These are phyloP conservation scores for Melanostigma gelatinosum DNA, from an alignment of 2,113 vertebrate genomes.

Conservation along the genomic window DNA sequence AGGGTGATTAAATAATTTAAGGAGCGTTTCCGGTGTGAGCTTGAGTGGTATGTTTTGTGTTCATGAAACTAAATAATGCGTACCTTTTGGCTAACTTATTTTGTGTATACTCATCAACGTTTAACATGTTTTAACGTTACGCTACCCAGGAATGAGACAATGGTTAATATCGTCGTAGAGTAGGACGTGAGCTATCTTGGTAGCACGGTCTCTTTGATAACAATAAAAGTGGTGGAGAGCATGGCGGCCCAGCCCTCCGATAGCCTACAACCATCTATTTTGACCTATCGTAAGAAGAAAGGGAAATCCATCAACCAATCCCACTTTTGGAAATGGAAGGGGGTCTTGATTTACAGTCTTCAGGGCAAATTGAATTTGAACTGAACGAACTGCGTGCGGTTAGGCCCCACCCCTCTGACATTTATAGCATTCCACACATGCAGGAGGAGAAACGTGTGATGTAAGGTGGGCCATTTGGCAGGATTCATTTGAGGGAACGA, in stretches of 20 bases:
- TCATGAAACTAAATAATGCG: not conserved
- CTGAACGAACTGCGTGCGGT: not conserved
- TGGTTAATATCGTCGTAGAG: not conserved
- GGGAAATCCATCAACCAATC: slow-evolving; percentile 30
- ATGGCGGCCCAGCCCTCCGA: slow-evolving; percentile 41
- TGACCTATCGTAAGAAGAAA: slow-evolving; percentile 19
- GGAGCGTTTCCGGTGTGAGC: not conserved
- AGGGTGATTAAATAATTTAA: not conserved
- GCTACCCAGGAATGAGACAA: not conserved
- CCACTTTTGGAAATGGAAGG: not conserved
- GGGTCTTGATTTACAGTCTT: slow-evolving; percentile 11
- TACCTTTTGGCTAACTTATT: not conserved
- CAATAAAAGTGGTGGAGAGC: slow-evolving; percentile 55
- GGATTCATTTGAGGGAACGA: not conserved
- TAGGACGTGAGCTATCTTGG: slow-evolving; percentile 41
- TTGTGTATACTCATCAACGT: too few species aligned
- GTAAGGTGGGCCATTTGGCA: slow-evolving; percentile 39
- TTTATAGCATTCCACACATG: slow-evolving; percentile 45
- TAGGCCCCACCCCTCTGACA: not conserved
- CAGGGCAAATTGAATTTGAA: slow-evolving; percentile 9
- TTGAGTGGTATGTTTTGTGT: not conserved
- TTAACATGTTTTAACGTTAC: not conserved
- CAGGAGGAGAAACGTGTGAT: slow-evolving; percentile 34
- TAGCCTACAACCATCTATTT: slow-evolving; percentile 29
- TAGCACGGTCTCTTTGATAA: slow-evolving; percentile 9